phyloP scores from a whole-genome alignment of 1,140 invertebrate species.

The Cydia strobilella region DNA sequence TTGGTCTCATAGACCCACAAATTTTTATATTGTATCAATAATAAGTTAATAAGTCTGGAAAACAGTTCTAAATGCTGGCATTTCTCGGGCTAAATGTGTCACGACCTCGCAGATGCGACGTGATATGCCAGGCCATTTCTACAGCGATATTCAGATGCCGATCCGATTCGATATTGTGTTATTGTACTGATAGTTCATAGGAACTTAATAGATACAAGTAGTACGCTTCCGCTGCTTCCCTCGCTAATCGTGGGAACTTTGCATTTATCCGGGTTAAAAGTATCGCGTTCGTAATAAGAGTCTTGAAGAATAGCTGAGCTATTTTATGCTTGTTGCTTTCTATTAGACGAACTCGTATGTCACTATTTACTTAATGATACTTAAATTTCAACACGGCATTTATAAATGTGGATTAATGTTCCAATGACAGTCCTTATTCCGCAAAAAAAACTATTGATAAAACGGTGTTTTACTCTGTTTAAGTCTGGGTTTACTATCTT shows the following conservation, averaged over 20 bases:
- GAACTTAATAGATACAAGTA: background rate
- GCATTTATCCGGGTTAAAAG: slow-evolving; percentile 6
- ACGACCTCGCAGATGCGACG: slow-evolving; percentile 25
- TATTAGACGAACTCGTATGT: background rate
- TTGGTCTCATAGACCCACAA: too few species aligned
- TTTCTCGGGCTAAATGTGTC: slow-evolving; percentile 19
- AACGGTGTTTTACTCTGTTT: too few species aligned
- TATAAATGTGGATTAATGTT: background rate
- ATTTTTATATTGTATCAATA: background rate
- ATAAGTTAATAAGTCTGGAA: background rate
- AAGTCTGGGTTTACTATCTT: too few species aligned
- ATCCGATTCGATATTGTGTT: background rate
- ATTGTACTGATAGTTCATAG: slow-evolving; percentile 7
- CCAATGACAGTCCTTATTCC: too few species aligned
- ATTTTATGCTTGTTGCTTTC: background rate
- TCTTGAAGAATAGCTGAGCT: background rate
- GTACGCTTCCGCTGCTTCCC: background rate
- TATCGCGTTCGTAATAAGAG: background rate
- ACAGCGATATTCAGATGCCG: slow-evolving; percentile 17
- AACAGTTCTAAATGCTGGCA: slow-evolving; percentile 8
- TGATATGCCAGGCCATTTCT: slow-evolving; percentile 29
- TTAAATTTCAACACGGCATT: background rate
- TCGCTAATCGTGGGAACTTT: background rate
- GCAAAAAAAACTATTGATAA: too few species aligned
- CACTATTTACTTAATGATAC: background rate